A percentile compares a stretch with the other conserved stretches of the same genome.
phyloP scores from a whole-genome alignment of 1,140 invertebrate genomes.

The Pararge aegeria region DNA sequence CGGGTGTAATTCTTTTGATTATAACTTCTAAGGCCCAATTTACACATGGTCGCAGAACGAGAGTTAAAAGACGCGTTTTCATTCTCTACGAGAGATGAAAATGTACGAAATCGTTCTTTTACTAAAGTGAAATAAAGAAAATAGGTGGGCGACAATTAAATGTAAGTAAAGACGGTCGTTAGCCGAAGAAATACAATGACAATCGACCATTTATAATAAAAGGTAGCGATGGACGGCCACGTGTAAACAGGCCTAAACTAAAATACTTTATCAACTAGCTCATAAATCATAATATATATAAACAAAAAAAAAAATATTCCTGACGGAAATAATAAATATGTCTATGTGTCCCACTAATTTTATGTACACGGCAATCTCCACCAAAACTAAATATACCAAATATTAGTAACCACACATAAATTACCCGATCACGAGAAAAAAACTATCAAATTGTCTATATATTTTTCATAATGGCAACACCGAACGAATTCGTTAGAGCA shows the following conservation, averaged over 20 bases:
- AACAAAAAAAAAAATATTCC: slow-evolving; percentile 16
- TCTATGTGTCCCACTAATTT: slow-evolving; percentile 11
- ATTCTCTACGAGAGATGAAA: too few relatives aligned
- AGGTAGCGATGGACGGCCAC: not conserved
- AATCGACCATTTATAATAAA: not conserved
- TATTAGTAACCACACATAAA: slow-evolving; percentile 6
- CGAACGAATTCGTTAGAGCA: not conserved
- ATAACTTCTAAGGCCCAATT: not conserved
- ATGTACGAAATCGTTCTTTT: too few relatives aligned
- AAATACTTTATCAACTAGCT: not conserved
- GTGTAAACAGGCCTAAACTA: not conserved
- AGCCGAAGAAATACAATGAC: not conserved
- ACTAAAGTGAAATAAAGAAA: not conserved
- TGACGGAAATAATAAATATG: slow-evolving; percentile 16
- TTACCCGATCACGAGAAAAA: not conserved
- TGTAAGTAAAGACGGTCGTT: not conserved
- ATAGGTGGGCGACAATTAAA: not conserved
- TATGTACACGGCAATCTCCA: slow-evolving; percentile 13
- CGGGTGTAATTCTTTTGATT: not conserved
- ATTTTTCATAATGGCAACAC: slow-evolving; percentile 10
- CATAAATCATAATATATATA: slow-evolving; percentile 6
- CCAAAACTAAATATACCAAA: slow-evolving; percentile 1
- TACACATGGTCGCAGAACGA: not conserved
- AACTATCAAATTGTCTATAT: slow-evolving; percentile 1
- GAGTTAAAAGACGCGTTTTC: too few relatives aligned